Conservation (phyloP, 2,113 vertebrate genomes). For the Petroica traversi region DNA sequence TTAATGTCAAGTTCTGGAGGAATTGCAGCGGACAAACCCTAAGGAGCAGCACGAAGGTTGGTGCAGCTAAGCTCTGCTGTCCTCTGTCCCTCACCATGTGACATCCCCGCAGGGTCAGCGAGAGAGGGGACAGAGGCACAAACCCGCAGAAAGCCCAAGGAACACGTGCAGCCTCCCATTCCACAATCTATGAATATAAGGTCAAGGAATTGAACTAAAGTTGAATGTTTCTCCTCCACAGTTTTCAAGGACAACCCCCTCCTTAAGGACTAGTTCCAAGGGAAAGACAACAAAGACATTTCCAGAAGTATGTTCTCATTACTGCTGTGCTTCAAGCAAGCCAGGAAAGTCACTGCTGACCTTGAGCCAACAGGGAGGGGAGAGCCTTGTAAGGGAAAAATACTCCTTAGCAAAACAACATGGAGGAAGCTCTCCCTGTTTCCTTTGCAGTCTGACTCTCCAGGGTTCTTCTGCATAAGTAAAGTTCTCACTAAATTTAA, state of each 20-base stretch:
- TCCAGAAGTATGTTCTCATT: slow-evolving; percentile 31
- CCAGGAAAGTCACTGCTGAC: slow-evolving; percentile 43
- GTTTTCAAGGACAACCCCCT: background rate
- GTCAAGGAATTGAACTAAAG: background rate
- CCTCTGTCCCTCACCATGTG: background rate
- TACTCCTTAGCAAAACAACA: background rate
- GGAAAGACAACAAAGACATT: slow-evolving; percentile 18
- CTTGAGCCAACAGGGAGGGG: background rate
- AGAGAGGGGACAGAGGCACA: background rate
- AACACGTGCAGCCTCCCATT: fast-evolving
- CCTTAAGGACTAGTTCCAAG: background rate
- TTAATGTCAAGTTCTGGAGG: background rate
- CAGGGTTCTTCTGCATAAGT: background rate
- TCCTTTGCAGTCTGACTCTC: background rate
- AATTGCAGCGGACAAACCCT: fast-evolving
- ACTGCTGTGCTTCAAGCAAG: background rate
- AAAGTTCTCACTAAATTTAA: background rate
- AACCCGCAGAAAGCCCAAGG: background rate
- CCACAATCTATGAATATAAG: background rate
- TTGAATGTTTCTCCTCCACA: background rate
- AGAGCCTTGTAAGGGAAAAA: slow-evolving; percentile 31
- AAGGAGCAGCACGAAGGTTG: background rate
- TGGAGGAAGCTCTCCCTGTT: background rate
- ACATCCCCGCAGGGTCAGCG: background rate
- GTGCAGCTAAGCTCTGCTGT: background rate